Conservation (phyloP, 2,888 invertebrate genomes). For the Argyra leucocephala region DNA sequence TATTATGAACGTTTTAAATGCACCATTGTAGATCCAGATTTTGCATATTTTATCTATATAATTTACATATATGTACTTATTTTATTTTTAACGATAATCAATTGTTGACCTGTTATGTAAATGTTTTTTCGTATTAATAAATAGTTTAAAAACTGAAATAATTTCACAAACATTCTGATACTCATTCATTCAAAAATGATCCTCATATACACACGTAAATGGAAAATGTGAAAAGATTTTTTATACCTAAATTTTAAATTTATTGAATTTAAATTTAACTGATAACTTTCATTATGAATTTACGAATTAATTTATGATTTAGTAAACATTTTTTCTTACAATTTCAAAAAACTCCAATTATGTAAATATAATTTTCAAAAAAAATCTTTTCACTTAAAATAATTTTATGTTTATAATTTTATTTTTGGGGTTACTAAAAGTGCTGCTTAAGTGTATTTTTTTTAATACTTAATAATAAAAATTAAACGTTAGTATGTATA, state of each 20-base stretch:
- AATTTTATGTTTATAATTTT: background rate
- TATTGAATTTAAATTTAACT: background rate
- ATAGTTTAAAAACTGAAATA: constrained; percentile 4
- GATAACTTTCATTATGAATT: too few relatives aligned
- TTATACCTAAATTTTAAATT: background rate
- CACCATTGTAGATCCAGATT: background rate
- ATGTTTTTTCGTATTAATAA: constrained; percentile 26
- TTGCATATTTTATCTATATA: constrained; percentile 8
- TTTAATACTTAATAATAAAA: background rate
- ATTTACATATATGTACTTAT: background rate
- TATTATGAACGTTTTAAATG: background rate
- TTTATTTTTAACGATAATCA: constrained; percentile 8
- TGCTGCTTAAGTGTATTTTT: background rate
- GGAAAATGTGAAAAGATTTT: background rate
- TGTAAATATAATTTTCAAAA: background rate
- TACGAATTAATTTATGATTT: too few relatives aligned
- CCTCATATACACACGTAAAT: background rate
- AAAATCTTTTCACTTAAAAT: background rate
- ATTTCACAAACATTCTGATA: background rate
- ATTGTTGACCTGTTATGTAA: constrained; percentile 25
- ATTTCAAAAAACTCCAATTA: too few relatives aligned
- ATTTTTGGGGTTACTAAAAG: background rate
- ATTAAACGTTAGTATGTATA: constrained; percentile 12
- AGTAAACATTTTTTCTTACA: too few relatives aligned
- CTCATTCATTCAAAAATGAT: constrained; percentile 13